Evolutionary conservation across 2,797 vertebrate genomes (phyloP).

Genomic region (Accipiter superciliosus): DNA sequence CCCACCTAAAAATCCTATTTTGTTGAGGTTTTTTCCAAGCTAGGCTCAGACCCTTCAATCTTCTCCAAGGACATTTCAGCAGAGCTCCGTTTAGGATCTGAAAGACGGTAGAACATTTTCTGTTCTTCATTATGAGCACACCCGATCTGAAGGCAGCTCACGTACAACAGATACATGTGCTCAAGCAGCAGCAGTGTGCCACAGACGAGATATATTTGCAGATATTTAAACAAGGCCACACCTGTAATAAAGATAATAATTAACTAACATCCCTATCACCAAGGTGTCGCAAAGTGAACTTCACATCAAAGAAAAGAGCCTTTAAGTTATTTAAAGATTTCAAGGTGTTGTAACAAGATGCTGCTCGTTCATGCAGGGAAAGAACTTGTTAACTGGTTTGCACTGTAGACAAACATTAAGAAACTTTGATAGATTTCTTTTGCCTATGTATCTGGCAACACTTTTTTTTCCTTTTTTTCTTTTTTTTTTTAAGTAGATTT

Average conservation of each 20-base stretch:
- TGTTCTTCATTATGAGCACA: background rate
- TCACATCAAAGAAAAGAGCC: background rate
- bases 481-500: background rate
- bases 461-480: background rate
- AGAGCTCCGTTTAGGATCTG: background rate
- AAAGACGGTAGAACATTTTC: background rate
- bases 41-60: background rate
- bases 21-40: background rate
- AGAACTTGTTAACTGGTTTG: background rate
- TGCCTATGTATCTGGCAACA: background rate
- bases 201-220: background rate
- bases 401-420: background rate
- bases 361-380: background rate
- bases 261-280: background rate
- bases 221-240: background rate
- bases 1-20: background rate
- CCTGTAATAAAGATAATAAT: background rate
- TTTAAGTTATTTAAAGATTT: background rate
- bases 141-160: background rate
- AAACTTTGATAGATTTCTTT: background rate
- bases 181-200: background rate
- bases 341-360: background rate
- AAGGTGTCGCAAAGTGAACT: background rate
- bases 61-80: background rate
- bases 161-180: rapidly evolving